Evolutionary conservation across 1,140 invertebrate species (phyloP).

Genomic region (Macrotrachela quadricornifera): DNA sequence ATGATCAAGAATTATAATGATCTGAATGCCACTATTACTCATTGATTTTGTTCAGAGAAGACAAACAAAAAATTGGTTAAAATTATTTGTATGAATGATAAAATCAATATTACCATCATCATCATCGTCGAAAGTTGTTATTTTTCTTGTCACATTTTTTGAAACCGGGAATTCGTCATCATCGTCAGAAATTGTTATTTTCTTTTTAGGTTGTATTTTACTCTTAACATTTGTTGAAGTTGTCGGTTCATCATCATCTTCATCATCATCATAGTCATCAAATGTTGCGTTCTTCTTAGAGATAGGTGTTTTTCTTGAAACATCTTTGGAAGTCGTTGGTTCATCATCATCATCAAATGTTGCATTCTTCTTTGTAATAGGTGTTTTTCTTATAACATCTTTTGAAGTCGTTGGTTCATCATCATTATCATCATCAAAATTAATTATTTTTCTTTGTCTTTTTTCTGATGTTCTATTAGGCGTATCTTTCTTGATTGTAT

Average conservation of each 20-base stretch:
- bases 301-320: too few relatives aligned
- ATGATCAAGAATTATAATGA: too few relatives aligned
- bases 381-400: too few relatives aligned
- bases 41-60: too few relatives aligned
- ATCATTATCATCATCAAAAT: conserved; percentile 1
- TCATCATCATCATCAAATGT: not conserved
- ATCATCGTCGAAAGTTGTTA: too few relatives aligned
- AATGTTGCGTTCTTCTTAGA: not conserved
- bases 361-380: too few relatives aligned
- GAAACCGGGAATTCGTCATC: not conserved
- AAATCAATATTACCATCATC: too few relatives aligned
- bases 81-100: too few relatives aligned
- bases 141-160: too few relatives aligned
- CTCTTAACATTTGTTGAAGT: not conserved
- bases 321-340: not conserved
- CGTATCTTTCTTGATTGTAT: not conserved
- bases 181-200: not conserved
- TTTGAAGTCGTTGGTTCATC: not conserved
- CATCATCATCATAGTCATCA: not conserved
- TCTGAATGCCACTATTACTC: too few relatives aligned
- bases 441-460: not conserved
- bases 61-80: too few relatives aligned
- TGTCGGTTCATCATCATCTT: not conserved
- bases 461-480: too few relatives aligned
- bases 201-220: not conserved